Base-by-base conservation (phyloP, 1,140 invertebrate species). In the Hesperophylax magnus region DNA sequence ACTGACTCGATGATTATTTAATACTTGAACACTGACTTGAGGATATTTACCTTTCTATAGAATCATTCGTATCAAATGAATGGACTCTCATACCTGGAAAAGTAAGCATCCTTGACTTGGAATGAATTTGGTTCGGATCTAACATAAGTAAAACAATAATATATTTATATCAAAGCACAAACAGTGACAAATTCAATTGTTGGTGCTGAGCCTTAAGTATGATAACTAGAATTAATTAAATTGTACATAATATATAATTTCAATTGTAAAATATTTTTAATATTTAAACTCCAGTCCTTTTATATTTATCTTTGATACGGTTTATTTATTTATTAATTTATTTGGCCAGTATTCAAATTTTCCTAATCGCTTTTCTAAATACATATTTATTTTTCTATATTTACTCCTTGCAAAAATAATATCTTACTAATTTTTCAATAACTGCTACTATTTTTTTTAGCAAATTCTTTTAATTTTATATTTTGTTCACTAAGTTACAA, bases 71-170 rank as follows among this genome's bases (percentile, higher is more conserved):
- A 20, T 71, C n/a, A 71, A 39, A 71, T 2, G 47, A 56, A 54
- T 8, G 17, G n/a, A n/a, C 27, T 24, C 17, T n/a, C 9, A 17
- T 47, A 34, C 7, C 65, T 69, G 52, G 58, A 34, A 81, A 84
- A 84, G 80, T 84, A 80, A 81, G 58, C 82, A 80, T 81, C 80
- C 82, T 84, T 69, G 82, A 84, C 80, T 84, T 84, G 80, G 77
- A 74, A 72, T 65, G 82, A 84, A 63, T 47, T 75, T 74, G 82
- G 82, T 80, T 83, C 60, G 77, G 65, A 83, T 63, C 54, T 17
- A 39, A 34, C 65, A 78, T 82, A 79, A 74, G 54, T 67, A 60
- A 77, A 82, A 79, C 24, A 15, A 79, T 72, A 72, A 71, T 61
- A 71, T 61, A 83, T 80, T 83, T 80, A 83, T 83, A 80, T 58